Evolutionary conservation across 1,140 invertebrate genomes (phyloP).

Genomic region (Contarinia nasturtii): DNA sequence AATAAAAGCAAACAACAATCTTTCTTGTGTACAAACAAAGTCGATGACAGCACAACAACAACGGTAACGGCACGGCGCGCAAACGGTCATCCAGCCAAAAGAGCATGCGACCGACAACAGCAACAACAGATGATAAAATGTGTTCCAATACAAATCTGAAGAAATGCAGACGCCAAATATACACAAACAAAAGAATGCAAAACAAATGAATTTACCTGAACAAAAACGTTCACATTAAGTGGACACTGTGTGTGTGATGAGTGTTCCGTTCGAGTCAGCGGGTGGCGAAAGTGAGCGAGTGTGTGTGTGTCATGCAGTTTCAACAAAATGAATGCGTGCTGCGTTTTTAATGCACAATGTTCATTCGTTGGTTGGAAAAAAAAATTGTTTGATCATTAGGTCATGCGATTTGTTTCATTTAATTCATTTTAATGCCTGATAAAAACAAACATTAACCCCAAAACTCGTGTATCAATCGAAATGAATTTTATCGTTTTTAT

Average conservation of each 20-base stretch:
- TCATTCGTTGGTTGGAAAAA: background rate
- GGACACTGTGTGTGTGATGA: background rate
- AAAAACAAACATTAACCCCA: too few species aligned
- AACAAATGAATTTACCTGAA: constrained; percentile 2
- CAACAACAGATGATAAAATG: constrained; percentile 1
- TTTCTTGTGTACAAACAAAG: too few species aligned
- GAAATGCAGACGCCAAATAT: background rate
- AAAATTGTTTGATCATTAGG: too few species aligned
- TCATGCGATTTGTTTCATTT: too few species aligned
- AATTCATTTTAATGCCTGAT: too few species aligned
- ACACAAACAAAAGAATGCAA: background rate
- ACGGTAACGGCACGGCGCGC: too few species aligned
- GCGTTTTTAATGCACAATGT: background rate
- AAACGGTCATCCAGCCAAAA: background rate
- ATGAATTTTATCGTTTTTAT: too few species aligned
- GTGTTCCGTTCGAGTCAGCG: background rate
- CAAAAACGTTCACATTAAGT: background rate
- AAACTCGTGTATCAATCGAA: too few species aligned
- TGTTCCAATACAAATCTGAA: background rate
- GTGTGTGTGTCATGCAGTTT: too few species aligned
- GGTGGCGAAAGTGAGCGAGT: too few species aligned
- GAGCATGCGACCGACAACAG: background rate
- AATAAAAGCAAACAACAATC: too few species aligned
- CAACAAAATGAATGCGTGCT: background rate
- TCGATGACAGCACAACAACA: too few species aligned